Evolutionary conservation across 1,140 invertebrate species (phyloP).

Genomic region (Dreissena rostriformis): DNA sequence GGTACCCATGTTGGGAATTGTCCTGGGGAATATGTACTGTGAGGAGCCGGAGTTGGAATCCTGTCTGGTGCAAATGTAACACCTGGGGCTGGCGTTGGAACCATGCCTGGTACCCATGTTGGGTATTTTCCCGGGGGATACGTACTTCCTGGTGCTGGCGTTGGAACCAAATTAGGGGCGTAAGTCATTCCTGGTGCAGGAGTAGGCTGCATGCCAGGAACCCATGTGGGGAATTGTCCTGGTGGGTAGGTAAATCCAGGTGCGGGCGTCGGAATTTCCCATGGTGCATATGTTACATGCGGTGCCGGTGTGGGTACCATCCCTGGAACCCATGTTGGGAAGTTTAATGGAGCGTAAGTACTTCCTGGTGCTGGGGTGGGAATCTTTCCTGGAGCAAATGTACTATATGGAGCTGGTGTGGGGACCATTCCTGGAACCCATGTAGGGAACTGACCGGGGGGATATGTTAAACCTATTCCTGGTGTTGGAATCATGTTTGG

Average conservation of each 20-base stretch:
- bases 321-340: conserved; percentile 56
- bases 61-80: conserved; percentile 60
- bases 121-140: conserved; percentile 63
- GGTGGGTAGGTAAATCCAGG: conserved; percentile 61
- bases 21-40: conserved; percentile 58
- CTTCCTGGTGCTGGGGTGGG: conserved; percentile 62
- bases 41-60: conserved; percentile 56
- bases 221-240: conserved; percentile 55
- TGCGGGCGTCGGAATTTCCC: conserved; percentile 56
- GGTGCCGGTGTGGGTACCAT: conserved; percentile 57
- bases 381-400: conserved; percentile 45
- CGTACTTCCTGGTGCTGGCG: conserved; percentile 64
- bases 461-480: conserved; percentile 45
- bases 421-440: conserved; percentile 51
- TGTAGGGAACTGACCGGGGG: conserved; percentile 52
- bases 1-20: conserved; percentile 53
- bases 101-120: conserved; percentile 54
- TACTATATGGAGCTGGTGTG: conserved; percentile 52
- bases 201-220: conserved; percentile 53
- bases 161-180: conserved; percentile 61
- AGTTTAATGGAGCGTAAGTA: conserved; percentile 64
- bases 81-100: conserved; percentile 59
- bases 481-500: conserved; percentile 52
- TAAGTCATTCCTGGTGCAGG: conserved; percentile 56
- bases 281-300: conserved; percentile 55